Evolutionary conservation across 2,888 invertebrate species (phyloP), one percentile per base, ranked within the genome.

Genomic region (Panzeria rudis): DNA sequence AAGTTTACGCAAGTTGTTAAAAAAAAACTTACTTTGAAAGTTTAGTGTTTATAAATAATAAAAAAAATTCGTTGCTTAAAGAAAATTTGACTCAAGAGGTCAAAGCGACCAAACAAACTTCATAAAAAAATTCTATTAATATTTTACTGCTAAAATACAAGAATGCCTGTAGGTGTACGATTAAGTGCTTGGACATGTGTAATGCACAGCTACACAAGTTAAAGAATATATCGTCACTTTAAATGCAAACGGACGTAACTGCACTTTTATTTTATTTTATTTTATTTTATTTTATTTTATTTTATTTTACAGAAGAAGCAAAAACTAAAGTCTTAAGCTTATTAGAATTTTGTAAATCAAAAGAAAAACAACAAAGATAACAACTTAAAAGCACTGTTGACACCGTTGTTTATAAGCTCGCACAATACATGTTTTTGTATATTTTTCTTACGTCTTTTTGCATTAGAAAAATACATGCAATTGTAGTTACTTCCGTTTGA

Each of bases 101-200:
- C n/a, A n/a, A 73, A 73, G 47, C 35, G 54, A 47, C 66, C 77
- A 64, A 83, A 61, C 71, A 50, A 71, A 64, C 17, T 41, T 44
- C 13, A 38, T 11, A 11, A 38, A 47, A 20, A 44, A 47, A 54
- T 44, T 54, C 41, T 44, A 9, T 54, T 62, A 44, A 23, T 35
- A 23, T 54, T 62, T 44, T 41, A 15, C 44, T 44, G 32, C 15
- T 41, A 6, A 41, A 62, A 41, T 17, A 11, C 44, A 20, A 0
- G 0, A 56, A 29, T 8, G 2, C 32, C 44, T 44, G 5, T 15
- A 52, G 66, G 29, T 68, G 32, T 50, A 69, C 8, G 41, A 38
- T 6, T 5, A 38, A 61, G 32, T 61, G 17, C 11, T 23, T 47
- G 50, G 38, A 54, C 41, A 71, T 71, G 56, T 54, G 52, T 20